Base-by-base conservation (phyloP, 2,797 vertebrate species). In the Enteromius anoplus region DNA sequence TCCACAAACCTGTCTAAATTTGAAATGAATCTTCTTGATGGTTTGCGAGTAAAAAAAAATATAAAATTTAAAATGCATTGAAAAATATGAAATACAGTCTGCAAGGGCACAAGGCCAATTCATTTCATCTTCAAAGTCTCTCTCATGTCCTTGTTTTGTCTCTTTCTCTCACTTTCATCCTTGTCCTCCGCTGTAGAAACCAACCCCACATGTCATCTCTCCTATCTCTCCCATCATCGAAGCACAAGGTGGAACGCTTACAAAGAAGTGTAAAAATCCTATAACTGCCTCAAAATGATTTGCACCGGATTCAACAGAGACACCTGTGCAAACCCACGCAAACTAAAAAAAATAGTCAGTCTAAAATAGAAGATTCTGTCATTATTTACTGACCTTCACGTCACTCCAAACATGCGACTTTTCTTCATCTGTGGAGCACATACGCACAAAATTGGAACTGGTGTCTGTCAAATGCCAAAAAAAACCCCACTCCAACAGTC, bases 291-390 rank as follows among this genome's bases (percentile, higher is more conserved):
- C 23, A 4, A 55, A 60, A 75, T 79, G 69, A 69, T 78, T 29
- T 11, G 26, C 3, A 68, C 66, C 23, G 2, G 9, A 19, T 72
- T 65, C 42, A 55, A 55, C 58, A 29, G 45, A 55, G 75, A 75
- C 62, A 80, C 40, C 64, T 77, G 73, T 58, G 65, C 72, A 83
- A 32, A 66, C 75, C 34, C 78, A 32, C 0, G 88, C 87, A 85
- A 51, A 88, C 78, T 2, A 92, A 86, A 76, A 64, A 1, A 17
- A 62, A 45, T 62, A 45, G 5, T 45, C 45, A 3, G 11, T 40
- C 40, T 29, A 4, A 60, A 60, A 23, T 75, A 47, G 21, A 23
- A 58, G 8, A 75, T 75, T 17, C 8, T 26, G 14, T 42, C 21
- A 75, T 40, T 8, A 60, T 26, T 60, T 29, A 64, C 58, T 62